Conservation (phyloP, 2,888 invertebrate species). For the Rhingia rostrata region DNA sequence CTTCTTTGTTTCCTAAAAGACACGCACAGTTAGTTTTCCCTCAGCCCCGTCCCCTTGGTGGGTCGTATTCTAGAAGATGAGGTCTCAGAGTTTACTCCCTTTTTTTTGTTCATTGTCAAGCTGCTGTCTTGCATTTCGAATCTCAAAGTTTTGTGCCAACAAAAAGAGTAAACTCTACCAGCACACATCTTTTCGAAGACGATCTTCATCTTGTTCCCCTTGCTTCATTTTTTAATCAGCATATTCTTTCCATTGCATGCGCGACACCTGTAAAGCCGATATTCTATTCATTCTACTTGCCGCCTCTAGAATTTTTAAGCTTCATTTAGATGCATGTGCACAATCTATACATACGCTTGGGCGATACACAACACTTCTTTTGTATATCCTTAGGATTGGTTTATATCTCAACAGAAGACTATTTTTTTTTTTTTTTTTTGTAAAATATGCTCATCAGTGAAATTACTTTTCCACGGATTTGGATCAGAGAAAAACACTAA, state of each 20-base stretch:
- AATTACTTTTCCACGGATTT: slow-evolving; percentile 55
- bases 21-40: too few relatives aligned
- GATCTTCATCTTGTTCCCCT: not conserved
- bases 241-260: not conserved
- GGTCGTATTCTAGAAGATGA: too few relatives aligned
- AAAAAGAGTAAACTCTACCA: not conserved
- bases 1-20: not conserved
- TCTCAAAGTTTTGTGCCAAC: too few relatives aligned
- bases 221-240: not conserved
- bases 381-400: slow-evolving; percentile 21
- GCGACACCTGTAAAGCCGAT: not conserved
- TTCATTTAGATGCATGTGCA: slow-evolving; percentile 41
- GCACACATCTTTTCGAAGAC: not conserved
- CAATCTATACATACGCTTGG: not conserved
- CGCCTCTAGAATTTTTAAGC: slow-evolving; percentile 1
- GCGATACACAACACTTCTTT: not conserved
- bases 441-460: slow-evolving; percentile 34
- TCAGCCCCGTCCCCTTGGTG: too few relatives aligned
- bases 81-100: too few relatives aligned
- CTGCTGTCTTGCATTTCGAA: too few relatives aligned
- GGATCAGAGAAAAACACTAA: slow-evolving; percentile 80
- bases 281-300: slow-evolving; percentile 13
- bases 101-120: too few relatives aligned
- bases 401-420: slow-evolving; percentile 52
- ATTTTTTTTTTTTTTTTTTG: slow-evolving; percentile 45